Percentiles rank a stretch among this genome's conserved stretches.
These are phyloP conservation scores for Sylvilagus floridanus DNA, from an alignment of 2,797 vertebrate genomes.

Conservation along the genomic window DNA sequence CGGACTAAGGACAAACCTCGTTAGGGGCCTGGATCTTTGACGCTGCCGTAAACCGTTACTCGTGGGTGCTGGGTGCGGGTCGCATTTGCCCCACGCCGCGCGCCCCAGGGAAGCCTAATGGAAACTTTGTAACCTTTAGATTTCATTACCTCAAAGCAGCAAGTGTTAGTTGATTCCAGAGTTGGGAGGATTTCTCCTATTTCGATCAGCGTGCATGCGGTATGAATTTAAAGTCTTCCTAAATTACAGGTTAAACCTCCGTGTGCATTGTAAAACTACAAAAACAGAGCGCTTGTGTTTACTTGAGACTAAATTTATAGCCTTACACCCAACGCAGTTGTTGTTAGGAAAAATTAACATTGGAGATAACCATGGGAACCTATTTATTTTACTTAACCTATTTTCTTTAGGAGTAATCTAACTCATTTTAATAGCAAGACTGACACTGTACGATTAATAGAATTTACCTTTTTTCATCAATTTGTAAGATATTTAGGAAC, in stretches of 20 bases:
- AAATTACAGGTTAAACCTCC: not conserved
- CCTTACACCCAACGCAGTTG: not conserved
- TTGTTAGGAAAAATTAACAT: conserved; percentile 2
- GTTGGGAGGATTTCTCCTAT: not conserved
- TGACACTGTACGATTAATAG: not conserved
- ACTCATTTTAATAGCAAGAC: conserved; percentile 12
- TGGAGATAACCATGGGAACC: not conserved
- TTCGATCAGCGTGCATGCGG: not conserved
- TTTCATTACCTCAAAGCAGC: not conserved
- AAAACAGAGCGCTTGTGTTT: not conserved
- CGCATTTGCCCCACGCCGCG: not conserved
- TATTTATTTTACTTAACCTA: no score
- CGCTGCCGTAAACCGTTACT: not conserved
- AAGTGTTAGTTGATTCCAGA: not conserved
- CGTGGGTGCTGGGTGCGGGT: not conserved
- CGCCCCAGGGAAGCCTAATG: not conserved
- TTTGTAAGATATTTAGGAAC: conserved; percentile 43
- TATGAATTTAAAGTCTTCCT: not conserved
- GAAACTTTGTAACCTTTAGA: not conserved
- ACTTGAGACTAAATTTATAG: conserved; percentile 3
- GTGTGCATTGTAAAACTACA: not conserved
- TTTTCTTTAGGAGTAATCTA: not conserved
- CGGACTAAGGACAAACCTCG: not conserved
- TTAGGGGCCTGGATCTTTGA: not conserved
- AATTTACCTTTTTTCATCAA: not conserved